A percentile compares a stretch with the other conserved stretches of the same genome.
Conservation (phyloP, 2,797 vertebrate species). For the Poeciliopsis turneri region DNA sequence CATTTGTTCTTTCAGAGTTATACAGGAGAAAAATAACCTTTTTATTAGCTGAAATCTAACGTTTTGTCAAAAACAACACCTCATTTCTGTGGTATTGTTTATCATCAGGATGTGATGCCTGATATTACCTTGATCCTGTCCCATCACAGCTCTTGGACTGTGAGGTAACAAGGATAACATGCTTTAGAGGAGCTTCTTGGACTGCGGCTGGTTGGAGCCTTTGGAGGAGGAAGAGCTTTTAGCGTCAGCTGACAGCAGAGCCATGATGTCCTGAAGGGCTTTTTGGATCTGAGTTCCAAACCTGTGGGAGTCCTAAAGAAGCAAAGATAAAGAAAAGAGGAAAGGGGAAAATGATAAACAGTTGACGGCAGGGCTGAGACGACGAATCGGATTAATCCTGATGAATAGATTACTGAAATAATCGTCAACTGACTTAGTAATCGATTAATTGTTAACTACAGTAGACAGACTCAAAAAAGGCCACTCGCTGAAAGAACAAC, state of each 20-base stretch:
- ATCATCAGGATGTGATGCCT: not conserved
- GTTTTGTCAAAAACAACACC: not conserved
- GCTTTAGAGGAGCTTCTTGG: conserved; percentile 62
- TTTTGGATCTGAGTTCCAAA: conserved; percentile 84
- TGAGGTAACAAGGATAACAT: not conserved
- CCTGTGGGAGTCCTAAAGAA: conserved; percentile 76
- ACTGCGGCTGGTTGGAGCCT: conserved; percentile 7
- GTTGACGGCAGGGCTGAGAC: not conserved
- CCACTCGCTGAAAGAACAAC: too few species aligned
- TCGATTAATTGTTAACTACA: too few species aligned
- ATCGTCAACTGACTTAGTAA: too few species aligned
- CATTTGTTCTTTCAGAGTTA: not conserved
- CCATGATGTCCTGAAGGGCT: conserved; percentile 82
- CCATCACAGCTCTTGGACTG: not conserved
- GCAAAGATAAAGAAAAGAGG: not conserved
- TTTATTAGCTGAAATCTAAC: not conserved
- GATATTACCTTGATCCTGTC: not conserved
- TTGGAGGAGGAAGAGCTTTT: conserved; percentile 37
- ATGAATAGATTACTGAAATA: too few species aligned
- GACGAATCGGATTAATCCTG: too few species aligned
- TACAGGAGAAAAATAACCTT: not conserved
- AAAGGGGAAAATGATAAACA: not conserved
- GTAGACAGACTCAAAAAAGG: too few species aligned
- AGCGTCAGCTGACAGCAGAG: conserved; percentile 72
- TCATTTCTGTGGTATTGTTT: not conserved